Base-by-base conservation (phyloP, 2,888 invertebrate species). In the Bugula neritina region DNA sequence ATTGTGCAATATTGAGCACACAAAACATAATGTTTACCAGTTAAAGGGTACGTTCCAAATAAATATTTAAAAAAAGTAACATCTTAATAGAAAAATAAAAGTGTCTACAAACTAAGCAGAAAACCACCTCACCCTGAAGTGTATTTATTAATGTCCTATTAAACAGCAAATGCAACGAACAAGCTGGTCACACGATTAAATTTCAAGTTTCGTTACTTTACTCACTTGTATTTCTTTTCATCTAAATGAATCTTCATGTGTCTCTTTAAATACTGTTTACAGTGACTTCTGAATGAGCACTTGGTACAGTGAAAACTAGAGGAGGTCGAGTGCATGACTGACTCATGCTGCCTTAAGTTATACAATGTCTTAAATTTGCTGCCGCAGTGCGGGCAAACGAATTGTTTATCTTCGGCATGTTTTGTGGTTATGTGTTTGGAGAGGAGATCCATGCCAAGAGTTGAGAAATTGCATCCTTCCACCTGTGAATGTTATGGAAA, bases 331-430 rank as follows among this genome's bases (percentile, higher is more conserved):
- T 63, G 63, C 27, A 25, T 63, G 21, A 63, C 34, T 3, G 21
- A 21, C 34, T 63, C 63, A n/a, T 63, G 63, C n/a, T 63, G 63
- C 31, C 31, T 63, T 34, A 63, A 63, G 63, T 63, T 63, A n/a
- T 31, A 17, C 31, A 3, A 2, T 29, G 63, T 17, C 17, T 63
- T 63, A 34, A 63, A 63, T 10, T 10, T 31, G 5, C 31, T 63
- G 3, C 63, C 31, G 63, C 63, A 63, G 10, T 31, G 63, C 5
- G 31, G 10, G 34, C 63, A 63, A 29, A 34, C 31, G 31, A 63
- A 63, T 3, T 21, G 17, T 63, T 31, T 63, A 3, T 10, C 17
- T 63, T 27, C 29, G 5, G 2, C n/a, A 63, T 63, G 63, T 25
- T 34, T 13, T 31, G n/a, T 13, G 17, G n/a, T 63, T 10, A 29